phyloP scores from a whole-genome alignment of 2,797 vertebrate species.

The Monodelphis domestica region DNA sequence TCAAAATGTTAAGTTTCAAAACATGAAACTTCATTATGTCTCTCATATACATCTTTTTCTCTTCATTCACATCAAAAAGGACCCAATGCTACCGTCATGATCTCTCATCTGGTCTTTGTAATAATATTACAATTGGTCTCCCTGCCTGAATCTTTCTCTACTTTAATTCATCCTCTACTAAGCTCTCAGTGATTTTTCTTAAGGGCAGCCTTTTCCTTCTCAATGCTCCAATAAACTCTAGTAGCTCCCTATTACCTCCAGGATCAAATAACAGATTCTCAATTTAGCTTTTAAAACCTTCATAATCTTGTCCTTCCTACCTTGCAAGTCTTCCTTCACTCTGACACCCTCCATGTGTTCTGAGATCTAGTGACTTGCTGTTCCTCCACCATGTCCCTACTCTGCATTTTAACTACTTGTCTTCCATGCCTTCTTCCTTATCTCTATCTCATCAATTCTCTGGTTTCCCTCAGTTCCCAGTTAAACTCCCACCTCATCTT shows the following conservation, averaged over 20 bases:
- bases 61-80: background rate
- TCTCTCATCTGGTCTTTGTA: background rate
- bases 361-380: no score
- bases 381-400: no score
- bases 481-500: no score
- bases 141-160: background rate
- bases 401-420: no score
- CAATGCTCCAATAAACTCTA: background rate
- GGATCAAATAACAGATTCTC: background rate
- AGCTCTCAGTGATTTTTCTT: background rate
- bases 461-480: no score
- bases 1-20: conserved; percentile 34
- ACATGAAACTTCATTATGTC: conserved; percentile 44
- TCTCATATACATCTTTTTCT: background rate
- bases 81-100: background rate
- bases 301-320: no score
- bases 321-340: no score
- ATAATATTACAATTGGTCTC: background rate
- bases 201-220: background rate
- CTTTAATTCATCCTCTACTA: background rate
- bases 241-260: background rate
- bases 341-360: no score
- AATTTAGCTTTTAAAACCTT: background rate
- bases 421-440: no score
- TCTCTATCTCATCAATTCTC: no score